Percentiles rank a stretch among this genome's conserved stretches.
Evolutionary conservation across 2,797 vertebrate genomes (phyloP).

Genomic region (Siniperca obscura): DNA sequence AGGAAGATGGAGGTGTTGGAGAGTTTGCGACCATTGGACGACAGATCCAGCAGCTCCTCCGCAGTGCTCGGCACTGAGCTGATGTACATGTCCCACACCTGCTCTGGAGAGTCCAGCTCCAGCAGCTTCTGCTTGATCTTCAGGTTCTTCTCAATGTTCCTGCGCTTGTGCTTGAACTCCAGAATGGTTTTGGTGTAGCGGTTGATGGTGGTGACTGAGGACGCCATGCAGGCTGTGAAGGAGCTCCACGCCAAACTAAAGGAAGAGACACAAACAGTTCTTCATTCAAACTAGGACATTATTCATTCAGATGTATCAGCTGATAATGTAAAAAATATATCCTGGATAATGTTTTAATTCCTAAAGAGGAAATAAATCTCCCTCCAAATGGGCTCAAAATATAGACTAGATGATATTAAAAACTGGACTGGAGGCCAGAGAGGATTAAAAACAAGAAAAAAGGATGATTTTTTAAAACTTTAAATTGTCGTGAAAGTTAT

Average conservation of each 20-base stretch:
- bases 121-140: constrained; percentile 89
- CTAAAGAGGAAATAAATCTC: neutral
- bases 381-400: neutral
- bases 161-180: constrained; percentile 92
- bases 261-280: constrained; percentile 14
- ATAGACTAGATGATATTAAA: neutral
- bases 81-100: constrained; percentile 92
- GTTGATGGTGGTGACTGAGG: constrained; percentile 91
- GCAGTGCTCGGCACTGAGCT: constrained; percentile 87
- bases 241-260: constrained; percentile 93
- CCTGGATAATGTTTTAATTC: neutral
- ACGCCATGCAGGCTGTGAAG: constrained; percentile 93
- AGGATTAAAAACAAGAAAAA: neutral
- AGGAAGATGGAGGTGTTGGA: constrained; percentile 87
- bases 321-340: neutral
- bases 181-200: constrained; percentile 91
- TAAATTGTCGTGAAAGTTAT: neutral
- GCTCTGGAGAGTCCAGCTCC: constrained; percentile 86
- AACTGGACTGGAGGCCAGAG: too few relatives aligned
- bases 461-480: neutral
- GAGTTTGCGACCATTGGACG: constrained; percentile 81
- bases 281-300: neutral
- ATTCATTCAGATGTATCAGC: neutral
- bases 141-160: constrained; percentile 91
- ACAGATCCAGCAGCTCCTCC: constrained; percentile 87